Percentiles rank a stretch among this genome's conserved stretches.
phyloP scores from a whole-genome alignment of 2,113 vertebrate genomes.

The Cynopterus brachyotis region DNA sequence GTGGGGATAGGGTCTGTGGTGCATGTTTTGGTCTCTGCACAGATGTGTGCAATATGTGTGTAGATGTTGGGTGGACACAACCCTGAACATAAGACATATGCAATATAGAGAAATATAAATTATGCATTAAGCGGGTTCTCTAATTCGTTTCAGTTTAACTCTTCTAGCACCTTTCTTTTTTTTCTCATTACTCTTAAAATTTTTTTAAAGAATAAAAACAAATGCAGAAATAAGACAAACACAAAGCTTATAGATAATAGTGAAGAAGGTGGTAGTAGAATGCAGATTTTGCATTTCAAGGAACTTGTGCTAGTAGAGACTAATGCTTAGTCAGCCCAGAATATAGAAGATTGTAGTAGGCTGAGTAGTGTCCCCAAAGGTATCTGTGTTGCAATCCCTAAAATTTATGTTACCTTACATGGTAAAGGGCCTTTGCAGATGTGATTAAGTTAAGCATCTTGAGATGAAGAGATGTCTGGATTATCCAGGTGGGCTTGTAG shows the following conservation, averaged over 20 bases:
- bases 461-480: background rate
- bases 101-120: background rate
- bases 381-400: background rate
- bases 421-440: background rate
- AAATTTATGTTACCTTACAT: background rate
- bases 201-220: conserved; percentile 29
- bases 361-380: background rate
- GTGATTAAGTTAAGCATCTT: background rate
- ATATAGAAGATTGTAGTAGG: background rate
- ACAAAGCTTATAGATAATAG: background rate
- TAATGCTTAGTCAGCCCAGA: background rate
- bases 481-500: background rate
- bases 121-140: background rate
- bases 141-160: background rate
- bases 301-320: background rate
- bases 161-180: background rate
- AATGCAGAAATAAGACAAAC: background rate
- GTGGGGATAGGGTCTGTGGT: background rate
- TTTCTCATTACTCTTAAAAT: background rate
- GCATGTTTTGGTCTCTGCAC: background rate
- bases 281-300: background rate
- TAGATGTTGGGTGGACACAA: background rate
- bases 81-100: background rate
- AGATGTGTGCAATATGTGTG: conserved; percentile 52
- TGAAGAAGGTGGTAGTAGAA: background rate